Percentiles rank a stretch among this genome's conserved stretches.
phyloP scores from a whole-genome alignment of 2,888 invertebrate species.

The Eilema depressum region DNA sequence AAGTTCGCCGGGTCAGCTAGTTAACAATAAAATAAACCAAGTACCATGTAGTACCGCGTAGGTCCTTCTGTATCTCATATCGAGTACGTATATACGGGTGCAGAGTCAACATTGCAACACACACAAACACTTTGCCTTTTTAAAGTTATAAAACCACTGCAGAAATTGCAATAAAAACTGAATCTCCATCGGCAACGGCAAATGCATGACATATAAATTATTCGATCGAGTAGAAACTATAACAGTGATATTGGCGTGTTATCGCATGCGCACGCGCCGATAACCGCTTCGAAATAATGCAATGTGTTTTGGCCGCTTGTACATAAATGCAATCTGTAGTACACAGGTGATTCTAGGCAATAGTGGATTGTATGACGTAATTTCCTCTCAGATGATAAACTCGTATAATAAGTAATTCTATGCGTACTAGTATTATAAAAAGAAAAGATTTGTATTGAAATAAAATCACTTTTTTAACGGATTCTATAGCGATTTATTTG shows the following conservation, averaged over 20 bases:
- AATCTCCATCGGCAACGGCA: too few species aligned
- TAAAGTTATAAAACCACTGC: not conserved
- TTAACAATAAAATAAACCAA: too few species aligned
- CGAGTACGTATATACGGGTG: constrained; percentile 78
- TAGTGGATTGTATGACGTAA: not conserved
- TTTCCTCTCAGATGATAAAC: too few species aligned
- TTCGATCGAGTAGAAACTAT: not conserved
- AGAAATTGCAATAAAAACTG: not conserved
- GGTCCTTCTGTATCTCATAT: constrained; percentile 61
- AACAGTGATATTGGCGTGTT: not conserved
- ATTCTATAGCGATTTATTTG: too few species aligned
- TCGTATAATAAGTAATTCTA: too few species aligned
- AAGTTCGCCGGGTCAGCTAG: too few species aligned
- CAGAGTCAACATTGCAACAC: constrained; percentile 45
- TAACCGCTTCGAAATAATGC: constrained; percentile 5
- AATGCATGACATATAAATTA: not conserved
- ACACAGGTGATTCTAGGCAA: not conserved
- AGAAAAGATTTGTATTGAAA: too few species aligned
- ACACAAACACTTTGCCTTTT: not conserved
- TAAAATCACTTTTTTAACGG: too few species aligned
- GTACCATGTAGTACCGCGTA: constrained; percentile 21
- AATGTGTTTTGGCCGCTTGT: not conserved
- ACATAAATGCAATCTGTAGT: not conserved
- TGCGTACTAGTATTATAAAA: too few species aligned
- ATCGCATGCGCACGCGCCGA: constrained; percentile 14